A percentile compares a stretch with the other conserved stretches of the same genome.
Evolutionary conservation across 1,140 invertebrate species (phyloP).

Genomic region (Cardiocondyla obscurior): DNA sequence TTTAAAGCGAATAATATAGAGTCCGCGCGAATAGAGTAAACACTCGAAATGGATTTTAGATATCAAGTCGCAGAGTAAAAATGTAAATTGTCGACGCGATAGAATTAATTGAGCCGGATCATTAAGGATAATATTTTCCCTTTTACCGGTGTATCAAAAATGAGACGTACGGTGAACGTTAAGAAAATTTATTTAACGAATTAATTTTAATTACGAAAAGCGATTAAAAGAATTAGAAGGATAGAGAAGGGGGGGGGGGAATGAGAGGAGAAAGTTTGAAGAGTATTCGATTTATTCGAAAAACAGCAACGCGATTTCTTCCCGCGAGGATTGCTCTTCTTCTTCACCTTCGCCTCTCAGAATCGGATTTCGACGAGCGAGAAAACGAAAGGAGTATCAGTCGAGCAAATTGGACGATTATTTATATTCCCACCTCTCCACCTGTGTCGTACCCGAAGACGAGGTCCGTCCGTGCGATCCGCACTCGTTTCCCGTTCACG

Average conservation of each 20-base stretch:
- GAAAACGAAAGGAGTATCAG: constrained; percentile 60
- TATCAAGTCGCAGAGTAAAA: neutral
- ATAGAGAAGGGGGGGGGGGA: neutral
- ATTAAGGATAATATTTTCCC: neutral
- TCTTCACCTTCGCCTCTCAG: constrained; percentile 1
- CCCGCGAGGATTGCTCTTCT: neutral
- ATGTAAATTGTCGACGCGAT: neutral
- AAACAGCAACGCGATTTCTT: constrained; percentile 4
- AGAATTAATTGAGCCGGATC: neutral
- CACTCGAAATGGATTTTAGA: neutral
- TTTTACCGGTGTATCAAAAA: neutral
- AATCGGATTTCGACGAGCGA: constrained; percentile 6
- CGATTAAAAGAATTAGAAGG: neutral
- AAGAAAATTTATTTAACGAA: neutral
- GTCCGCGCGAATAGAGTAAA: neutral
- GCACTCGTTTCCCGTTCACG: constrained; percentile 6
- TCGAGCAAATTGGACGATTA: constrained; percentile 77
- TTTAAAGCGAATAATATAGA: neutral
- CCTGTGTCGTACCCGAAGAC: constrained; percentile 17
- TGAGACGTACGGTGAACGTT: neutral
- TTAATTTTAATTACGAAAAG: constrained; percentile 1
- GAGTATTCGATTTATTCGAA: constrained; percentile 5
- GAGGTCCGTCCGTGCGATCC: constrained; percentile 18
- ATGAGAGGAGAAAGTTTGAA: neutral
- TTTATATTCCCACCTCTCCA: constrained; percentile 72